Conservation (phyloP, 2,888 invertebrate genomes). For the Microctonus aethiopoides region DNA sequence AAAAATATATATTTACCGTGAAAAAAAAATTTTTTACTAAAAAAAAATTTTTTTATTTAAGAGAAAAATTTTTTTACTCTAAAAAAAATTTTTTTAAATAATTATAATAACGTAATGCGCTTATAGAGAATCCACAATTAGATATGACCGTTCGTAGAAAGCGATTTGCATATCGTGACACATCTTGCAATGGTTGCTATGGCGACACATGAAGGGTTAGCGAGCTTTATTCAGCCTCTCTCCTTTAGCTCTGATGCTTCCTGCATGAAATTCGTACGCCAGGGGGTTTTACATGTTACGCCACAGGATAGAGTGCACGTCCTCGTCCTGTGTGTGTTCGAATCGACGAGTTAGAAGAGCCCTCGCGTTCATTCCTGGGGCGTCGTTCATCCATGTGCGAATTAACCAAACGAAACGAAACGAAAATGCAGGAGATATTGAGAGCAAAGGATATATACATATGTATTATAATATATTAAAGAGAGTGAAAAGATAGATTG, state of each 20-base stretch:
- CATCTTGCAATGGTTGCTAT: slow-evolving; percentile 31
- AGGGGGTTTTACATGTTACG: slow-evolving; percentile 5
- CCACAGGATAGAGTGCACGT: slow-evolving; percentile 11
- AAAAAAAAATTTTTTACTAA: too few relatives aligned
- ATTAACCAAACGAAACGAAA: slow-evolving; percentile 17
- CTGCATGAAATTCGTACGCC: background rate
- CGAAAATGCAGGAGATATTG: background rate
- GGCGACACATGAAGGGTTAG: slow-evolving; percentile 34
- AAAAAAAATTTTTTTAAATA: background rate
- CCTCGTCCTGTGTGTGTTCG: slow-evolving; percentile 9
- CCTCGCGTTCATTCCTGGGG: slow-evolving; percentile 2
- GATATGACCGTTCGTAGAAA: slow-evolving; percentile 7
- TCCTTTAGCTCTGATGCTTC: background rate
- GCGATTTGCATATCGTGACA: slow-evolving; percentile 32
- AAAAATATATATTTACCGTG: too few relatives aligned
- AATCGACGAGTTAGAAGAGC: slow-evolving; percentile 13
- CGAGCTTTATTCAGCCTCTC: slow-evolving; percentile 1
- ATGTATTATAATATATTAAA: too few relatives aligned
- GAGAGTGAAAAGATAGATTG: background rate
- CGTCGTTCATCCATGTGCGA: slow-evolving; percentile 13
- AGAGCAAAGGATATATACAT: background rate
- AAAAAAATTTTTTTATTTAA: too few relatives aligned
- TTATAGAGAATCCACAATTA: slow-evolving; percentile 19
- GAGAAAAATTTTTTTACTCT: background rate
- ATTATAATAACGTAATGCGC: background rate